Evolutionary conservation across 2,888 invertebrate species (phyloP), one percentile per base, ranked within the genome.

Genomic region (Dicyrtomina minuta): DNA sequence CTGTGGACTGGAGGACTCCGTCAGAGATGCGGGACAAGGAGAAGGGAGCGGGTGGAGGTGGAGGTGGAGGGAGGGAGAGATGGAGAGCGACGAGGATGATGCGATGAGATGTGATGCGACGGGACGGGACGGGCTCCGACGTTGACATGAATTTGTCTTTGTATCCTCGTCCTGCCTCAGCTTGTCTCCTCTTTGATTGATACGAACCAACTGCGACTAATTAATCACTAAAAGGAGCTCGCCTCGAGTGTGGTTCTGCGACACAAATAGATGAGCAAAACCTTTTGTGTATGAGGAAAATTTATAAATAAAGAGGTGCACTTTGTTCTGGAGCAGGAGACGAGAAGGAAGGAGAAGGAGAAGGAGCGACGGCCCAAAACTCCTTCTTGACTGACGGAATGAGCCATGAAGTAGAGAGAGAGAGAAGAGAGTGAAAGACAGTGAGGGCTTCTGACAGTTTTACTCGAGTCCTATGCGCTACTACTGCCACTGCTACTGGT

Each of bases 81-180:
- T 6, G 20, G 4, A 3, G 46, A 4, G 46, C n/a, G n/a, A 17
- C 10, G 46, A 46, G 46, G 43, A 43, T 12, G 43, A 43, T n/a
- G 46, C n/a, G n/a, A 17, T 46, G 46, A 46, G 46, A 20, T 17
- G 46, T 17, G 20, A 46, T 46, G 46, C 5, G 46, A 33, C 20
- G 46, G 46, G 64, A 64, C 64, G 64, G 27, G 64, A 33, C 33
- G 60, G 20, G 39, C n/a, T 26, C 17, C 61, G 61, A 60, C 68
- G 68, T 68, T 68, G 68, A 68, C 68, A 68, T 60, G 68, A 60
- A 68, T 60, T 68, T 68, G 68, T 68, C 68, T 68, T 61, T 68
- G 60, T 60, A 53, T 60, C 68, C 51, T 43, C 67, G 39, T 20
- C 49, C 43, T 68, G 43, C 46, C 44, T 58, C 67, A 49, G 51